Conservation (phyloP, 1,140 invertebrate genomes). For the Temnothorax longispinosus region DNA sequence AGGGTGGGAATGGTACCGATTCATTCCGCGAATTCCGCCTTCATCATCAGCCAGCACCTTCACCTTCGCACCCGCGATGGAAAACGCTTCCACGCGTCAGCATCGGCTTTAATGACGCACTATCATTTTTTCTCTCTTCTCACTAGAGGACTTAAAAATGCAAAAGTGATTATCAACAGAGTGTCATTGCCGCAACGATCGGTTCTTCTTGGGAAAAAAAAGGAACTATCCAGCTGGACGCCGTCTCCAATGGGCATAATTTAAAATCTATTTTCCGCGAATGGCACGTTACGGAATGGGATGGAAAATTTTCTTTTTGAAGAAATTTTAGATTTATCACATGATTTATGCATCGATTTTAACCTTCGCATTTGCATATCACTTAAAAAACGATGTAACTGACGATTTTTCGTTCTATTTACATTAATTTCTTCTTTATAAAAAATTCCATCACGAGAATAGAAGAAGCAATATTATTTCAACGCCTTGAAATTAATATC, state of each 20-base stretch:
- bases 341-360: neutral
- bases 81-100: slow-evolving; percentile 17
- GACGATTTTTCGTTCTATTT: neutral
- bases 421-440: neutral
- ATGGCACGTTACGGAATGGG: neutral
- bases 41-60: slow-evolving; percentile 29
- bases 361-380: neutral
- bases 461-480: neutral
- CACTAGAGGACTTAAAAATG: neutral
- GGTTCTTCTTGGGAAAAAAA: neutral
- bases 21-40: slow-evolving; percentile 13
- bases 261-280: neutral
- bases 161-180: neutral
- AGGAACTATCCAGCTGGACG: neutral
- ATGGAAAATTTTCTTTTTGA: neutral
- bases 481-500: neutral
- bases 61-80: slow-evolving; percentile 49
- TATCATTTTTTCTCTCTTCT: neutral
- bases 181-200: neutral
- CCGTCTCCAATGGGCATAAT: neutral
- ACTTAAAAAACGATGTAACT: neutral
- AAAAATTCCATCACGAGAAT: neutral
- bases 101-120: neutral
- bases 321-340: neutral
- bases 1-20: slow-evolving; percentile 49